Conservation (phyloP, 2,113 vertebrate species). For the Poeciliopsis prolifica region DNA sequence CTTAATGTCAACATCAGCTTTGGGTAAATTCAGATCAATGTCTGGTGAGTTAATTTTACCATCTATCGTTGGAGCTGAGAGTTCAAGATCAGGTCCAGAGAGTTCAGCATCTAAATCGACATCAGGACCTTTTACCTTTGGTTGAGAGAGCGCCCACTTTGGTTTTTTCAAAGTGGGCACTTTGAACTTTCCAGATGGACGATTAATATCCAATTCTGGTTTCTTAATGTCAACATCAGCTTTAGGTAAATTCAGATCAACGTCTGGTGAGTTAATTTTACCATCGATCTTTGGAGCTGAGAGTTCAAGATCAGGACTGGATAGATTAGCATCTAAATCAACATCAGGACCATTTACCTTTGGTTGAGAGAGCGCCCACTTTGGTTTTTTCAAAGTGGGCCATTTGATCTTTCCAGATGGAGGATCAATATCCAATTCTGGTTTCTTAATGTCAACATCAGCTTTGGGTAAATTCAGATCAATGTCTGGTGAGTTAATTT, state of each 20-base stretch:
- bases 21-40: slow-evolving; percentile 55
- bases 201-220: too few species aligned
- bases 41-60: slow-evolving; percentile 56
- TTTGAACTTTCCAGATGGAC: slow-evolving; percentile 61
- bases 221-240: slow-evolving; percentile 36
- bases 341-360: too few species aligned
- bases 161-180: too few species aligned
- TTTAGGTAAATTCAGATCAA: slow-evolving; percentile 58
- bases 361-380: too few species aligned
- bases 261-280: slow-evolving; percentile 57
- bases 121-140: too few species aligned
- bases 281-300: slow-evolving; percentile 44
- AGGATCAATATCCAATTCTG: too few species aligned
- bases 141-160: too few species aligned
- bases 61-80: slow-evolving; percentile 47
- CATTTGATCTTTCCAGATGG: slow-evolving; percentile 63
- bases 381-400: too few species aligned
- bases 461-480: slow-evolving; percentile 61
- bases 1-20: slow-evolving; percentile 43
- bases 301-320: slow-evolving; percentile 59
- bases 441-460: slow-evolving; percentile 27
- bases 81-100: slow-evolving; percentile 56
- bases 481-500: slow-evolving; percentile 56
- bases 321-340: slow-evolving; percentile 34
- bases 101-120: slow-evolving; percentile 30